Percentiles rank a stretch among this genome's conserved stretches.
Conservation (phyloP, 2,797 vertebrate species). For the Capromys pilorides region DNA sequence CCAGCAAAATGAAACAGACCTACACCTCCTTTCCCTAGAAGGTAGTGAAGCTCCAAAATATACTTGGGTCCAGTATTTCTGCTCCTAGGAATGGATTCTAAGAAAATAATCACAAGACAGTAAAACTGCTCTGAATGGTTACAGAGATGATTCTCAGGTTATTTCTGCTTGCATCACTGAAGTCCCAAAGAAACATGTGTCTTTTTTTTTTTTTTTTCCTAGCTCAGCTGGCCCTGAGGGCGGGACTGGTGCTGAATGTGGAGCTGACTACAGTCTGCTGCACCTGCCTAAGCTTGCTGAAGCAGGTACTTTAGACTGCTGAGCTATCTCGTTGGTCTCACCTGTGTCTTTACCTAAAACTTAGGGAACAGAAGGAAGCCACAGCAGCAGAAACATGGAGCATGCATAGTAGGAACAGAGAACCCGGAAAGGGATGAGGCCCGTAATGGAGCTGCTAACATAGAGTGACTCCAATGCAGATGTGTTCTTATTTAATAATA, state of each 20-base stretch:
- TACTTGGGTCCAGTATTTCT: not conserved
- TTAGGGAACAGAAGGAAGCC: not conserved
- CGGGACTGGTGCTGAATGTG: no score
- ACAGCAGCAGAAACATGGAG: not conserved
- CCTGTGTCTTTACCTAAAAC: not conserved
- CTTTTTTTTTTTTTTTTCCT: no score
- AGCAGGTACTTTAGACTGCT: no score
- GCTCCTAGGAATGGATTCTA: not conserved
- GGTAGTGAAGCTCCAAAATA: not conserved
- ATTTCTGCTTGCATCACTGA: not conserved
- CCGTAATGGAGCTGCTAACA: not conserved
- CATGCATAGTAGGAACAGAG: not conserved
- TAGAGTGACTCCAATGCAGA: not conserved
- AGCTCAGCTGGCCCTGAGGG: no score
- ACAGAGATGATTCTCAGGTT: not conserved
- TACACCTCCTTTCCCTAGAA: not conserved
- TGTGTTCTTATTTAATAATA: constrained; percentile 40
- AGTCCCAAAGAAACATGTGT: not conserved
- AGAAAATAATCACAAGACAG: constrained; percentile 37
- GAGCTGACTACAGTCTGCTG: no score
- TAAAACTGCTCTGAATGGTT: not conserved
- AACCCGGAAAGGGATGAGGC: not conserved
- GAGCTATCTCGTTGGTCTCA: not conserved
- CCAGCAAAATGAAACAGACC: not conserved
- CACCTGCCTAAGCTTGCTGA: no score